Evolutionary conservation across 2,888 invertebrate species (phyloP).

Genomic region (Agelastica alni): DNA sequence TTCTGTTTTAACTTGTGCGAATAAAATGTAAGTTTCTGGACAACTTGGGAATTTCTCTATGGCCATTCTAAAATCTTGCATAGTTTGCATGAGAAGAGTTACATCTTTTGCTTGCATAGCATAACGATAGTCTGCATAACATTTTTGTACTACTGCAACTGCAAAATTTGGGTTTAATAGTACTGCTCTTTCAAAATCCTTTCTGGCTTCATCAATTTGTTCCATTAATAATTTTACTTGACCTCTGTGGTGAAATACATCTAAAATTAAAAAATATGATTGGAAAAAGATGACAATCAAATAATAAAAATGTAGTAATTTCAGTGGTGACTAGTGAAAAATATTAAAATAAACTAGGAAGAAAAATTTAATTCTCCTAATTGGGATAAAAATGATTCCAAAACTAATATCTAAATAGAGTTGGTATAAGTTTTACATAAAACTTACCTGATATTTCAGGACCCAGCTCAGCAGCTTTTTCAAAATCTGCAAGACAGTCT

Average conservation of each 20-base stretch:
- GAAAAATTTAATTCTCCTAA: no score
- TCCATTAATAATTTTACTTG: conserved; percentile 85
- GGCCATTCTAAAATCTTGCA: conserved; percentile 75
- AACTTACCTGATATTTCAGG: conserved; percentile 63
- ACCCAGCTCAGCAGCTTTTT: conserved; percentile 74
- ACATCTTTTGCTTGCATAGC: conserved; percentile 54
- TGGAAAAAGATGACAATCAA: no score
- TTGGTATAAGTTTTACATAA: no score
- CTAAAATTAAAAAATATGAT: conserved; percentile 57
- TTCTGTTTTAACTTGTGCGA: conserved; percentile 82
- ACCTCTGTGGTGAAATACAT: conserved; percentile 92
- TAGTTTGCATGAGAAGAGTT: conserved; percentile 66
- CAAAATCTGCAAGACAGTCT: conserved; percentile 79
- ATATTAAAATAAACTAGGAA: no score
- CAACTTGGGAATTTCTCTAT: conserved; percentile 81
- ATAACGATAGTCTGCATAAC: conserved; percentile 79
- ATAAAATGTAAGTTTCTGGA: conserved; percentile 84
- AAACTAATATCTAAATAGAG: no score
- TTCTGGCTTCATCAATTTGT: conserved; percentile 76
- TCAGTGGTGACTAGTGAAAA: no score
- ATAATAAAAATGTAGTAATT: no score
- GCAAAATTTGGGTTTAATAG: conserved; percentile 82
- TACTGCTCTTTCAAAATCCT: conserved; percentile 83
- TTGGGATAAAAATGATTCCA: no score
- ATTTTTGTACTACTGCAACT: conserved; percentile 87